phyloP scores from a whole-genome alignment of 37 sponge, comb jelly and placozoan species.

The Chondrosia reniformis region DNA sequence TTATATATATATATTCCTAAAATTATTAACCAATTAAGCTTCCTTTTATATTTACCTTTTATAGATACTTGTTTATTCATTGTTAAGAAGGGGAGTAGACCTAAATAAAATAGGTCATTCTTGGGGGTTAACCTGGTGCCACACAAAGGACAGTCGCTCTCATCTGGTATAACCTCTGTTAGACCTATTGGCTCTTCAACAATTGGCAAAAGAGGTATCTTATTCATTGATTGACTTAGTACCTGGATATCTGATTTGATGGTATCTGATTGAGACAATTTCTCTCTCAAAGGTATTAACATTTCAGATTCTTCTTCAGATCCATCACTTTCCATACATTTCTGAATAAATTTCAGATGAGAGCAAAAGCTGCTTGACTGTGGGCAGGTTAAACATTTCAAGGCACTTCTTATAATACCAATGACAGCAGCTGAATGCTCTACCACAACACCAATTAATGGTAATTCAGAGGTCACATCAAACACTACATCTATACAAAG shows the following conservation, averaged over 20 bases:
- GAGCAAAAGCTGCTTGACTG: not conserved
- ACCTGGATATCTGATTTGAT: not conserved
- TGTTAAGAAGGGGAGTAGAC: not conserved
- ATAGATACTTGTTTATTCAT: not conserved
- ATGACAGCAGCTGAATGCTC: not conserved
- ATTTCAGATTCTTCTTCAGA: not conserved
- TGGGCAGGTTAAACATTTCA: conserved; percentile 5
- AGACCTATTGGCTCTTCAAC: conserved; percentile 1
- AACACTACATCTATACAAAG: too few species aligned
- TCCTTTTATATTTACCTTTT: not conserved
- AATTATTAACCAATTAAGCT: not conserved
- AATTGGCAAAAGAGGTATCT: not conserved
- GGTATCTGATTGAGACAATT: not conserved
- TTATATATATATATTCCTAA: not conserved
- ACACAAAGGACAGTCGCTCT: not conserved
- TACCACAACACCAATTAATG: not conserved
- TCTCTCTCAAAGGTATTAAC: not conserved
- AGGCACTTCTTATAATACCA: conserved; percentile 4
- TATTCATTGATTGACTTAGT: not conserved
- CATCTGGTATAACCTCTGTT: not conserved
- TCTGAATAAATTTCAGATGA: not conserved
- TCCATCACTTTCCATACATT: not conserved
- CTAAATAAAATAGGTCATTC: not conserved
- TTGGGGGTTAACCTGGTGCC: not conserved
- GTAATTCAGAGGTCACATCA: not conserved